Evolutionary conservation across 2,797 vertebrate species (phyloP).

Genomic region (Sebastes hubbsi): DNA sequence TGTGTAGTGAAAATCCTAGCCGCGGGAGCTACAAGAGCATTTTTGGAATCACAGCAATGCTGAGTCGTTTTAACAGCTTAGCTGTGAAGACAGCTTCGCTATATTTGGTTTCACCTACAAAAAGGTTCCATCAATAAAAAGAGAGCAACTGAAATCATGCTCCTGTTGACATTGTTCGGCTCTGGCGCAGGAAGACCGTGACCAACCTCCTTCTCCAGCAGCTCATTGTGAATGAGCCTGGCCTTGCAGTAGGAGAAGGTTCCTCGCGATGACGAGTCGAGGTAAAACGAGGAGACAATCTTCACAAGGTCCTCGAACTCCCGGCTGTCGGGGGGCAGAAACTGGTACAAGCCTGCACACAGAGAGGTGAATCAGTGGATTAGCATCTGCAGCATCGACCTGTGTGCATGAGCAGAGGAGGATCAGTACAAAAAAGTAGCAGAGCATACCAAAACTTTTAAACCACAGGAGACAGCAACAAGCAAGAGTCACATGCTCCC

Average conservation of each 20-base stretch:
- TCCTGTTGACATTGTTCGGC: not conserved
- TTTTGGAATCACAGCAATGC: not conserved
- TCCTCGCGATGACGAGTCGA: conserved; percentile 87
- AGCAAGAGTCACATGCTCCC: not conserved
- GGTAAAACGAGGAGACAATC: conserved; percentile 90
- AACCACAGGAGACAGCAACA: not conserved
- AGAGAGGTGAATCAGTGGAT: conserved; percentile 7
- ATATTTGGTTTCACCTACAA: not conserved
- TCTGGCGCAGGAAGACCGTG: not conserved
- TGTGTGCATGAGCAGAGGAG: not conserved
- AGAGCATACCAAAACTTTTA: not conserved
- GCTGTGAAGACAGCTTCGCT: not conserved
- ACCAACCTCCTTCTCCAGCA: conserved; percentile 95
- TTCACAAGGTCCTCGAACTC: conserved; percentile 95
- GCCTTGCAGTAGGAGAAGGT: conserved; percentile 91
- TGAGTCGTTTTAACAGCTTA: not conserved
- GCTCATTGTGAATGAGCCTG: conserved; percentile 92
- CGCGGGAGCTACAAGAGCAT: not conserved
- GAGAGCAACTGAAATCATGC: not conserved
- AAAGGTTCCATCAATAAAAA: not conserved
- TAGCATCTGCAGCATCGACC: not conserved
- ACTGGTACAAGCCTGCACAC: conserved; percentile 89
- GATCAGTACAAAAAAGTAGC: not conserved
- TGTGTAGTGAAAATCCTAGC: no score
- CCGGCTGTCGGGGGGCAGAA: conserved; percentile 86